These are phyloP conservation scores for Burhinus oedicnemus DNA, from an alignment of 2,113 vertebrate genomes.

Conservation along the genomic window DNA sequence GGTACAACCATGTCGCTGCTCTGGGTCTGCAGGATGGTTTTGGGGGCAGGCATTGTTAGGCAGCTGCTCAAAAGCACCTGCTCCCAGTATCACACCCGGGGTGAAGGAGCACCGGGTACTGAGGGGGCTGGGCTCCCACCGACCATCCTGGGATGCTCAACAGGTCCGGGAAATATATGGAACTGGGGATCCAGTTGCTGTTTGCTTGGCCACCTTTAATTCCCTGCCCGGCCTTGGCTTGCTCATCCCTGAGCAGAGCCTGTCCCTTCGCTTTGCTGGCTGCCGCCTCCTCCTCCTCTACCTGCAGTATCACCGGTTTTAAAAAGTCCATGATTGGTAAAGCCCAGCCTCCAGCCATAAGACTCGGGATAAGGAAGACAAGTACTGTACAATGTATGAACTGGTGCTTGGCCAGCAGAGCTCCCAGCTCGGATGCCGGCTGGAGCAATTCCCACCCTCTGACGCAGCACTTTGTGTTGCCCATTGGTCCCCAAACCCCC, in stretches of 20 bases:
- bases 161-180: background rate
- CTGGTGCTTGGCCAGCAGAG: constrained; percentile 55
- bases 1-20: background rate
- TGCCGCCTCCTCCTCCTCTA: background rate
- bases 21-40: background rate
- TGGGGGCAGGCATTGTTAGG: background rate
- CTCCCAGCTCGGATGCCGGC: constrained; percentile 56
- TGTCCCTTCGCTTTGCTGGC: background rate
- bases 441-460: constrained; percentile 55
- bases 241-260: background rate
- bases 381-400: constrained; percentile 72
- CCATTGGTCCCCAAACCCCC: constrained; percentile 8
- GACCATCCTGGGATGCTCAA: background rate
- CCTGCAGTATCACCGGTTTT: background rate
- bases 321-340: constrained; percentile 21
- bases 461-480: constrained; percentile 59
- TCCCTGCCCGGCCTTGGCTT: background rate
- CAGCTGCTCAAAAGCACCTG: rapidly evolving
- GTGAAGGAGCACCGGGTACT: too few relatives aligned
- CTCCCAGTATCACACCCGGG: background rate
- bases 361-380: constrained; percentile 44
- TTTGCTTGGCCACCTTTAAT: background rate
- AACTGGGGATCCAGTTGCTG: rapidly evolving
- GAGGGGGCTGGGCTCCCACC: background rate
- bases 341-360: constrained; percentile 24